Conservation (phyloP, 2,888 invertebrate species). For the Tetropium fuscum region DNA sequence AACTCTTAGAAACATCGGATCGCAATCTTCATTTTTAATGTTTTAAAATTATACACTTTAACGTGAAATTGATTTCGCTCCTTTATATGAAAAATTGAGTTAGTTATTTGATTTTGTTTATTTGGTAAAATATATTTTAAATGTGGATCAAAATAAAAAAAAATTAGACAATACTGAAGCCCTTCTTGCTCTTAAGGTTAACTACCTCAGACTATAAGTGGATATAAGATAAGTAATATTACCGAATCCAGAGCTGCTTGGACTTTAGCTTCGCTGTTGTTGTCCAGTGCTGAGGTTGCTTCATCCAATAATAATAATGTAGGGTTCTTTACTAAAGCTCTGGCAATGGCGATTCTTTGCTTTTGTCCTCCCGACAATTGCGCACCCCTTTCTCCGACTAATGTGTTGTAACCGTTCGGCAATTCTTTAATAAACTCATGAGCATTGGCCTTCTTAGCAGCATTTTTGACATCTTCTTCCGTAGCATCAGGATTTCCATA, state of each 20-base stretch:
- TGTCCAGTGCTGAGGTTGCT: slow-evolving; percentile 91
- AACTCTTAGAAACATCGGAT: too few relatives aligned
- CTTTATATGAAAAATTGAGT: too few relatives aligned
- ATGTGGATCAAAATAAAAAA: too few relatives aligned
- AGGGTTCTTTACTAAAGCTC: slow-evolving; percentile 86
- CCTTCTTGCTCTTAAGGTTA: too few relatives aligned
- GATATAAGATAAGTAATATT: too few relatives aligned
- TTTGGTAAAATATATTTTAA: too few relatives aligned
- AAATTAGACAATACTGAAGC: too few relatives aligned
- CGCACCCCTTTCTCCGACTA: slow-evolving; percentile 88
- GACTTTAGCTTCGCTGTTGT: slow-evolving; percentile 87
- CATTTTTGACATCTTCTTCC: slow-evolving; percentile 75
- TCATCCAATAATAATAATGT: slow-evolving; percentile 85
- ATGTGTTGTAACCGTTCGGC: slow-evolving; percentile 84
- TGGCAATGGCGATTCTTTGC: slow-evolving; percentile 90
- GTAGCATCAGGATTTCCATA: slow-evolving; percentile 79
- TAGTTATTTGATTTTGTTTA: too few relatives aligned
- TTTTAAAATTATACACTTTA: too few relatives aligned
- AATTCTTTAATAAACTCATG: slow-evolving; percentile 80
- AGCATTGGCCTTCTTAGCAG: slow-evolving; percentile 82
- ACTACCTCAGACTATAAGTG: too few relatives aligned
- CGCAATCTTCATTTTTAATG: too few relatives aligned
- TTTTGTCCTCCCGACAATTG: slow-evolving; percentile 91
- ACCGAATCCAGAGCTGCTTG: slow-evolving; percentile 84
- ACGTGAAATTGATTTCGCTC: too few relatives aligned